Evolutionary conservation across 2,797 vertebrate genomes (phyloP), one percentile per base, ranked within the genome.

Genomic region (Phrynocephalus guinanensis): DNA sequence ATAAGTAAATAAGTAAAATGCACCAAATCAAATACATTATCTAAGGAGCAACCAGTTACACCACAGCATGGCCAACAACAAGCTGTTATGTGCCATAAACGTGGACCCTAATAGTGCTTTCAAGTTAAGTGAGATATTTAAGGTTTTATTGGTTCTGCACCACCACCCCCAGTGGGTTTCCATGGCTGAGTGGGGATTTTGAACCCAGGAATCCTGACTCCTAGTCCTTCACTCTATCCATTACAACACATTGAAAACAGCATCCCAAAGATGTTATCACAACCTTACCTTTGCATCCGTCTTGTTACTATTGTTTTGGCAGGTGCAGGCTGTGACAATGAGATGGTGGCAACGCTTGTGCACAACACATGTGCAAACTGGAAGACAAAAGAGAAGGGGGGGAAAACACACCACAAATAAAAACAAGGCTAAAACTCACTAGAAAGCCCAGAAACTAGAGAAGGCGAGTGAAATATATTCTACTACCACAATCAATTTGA

Each of bases 291-390:
- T 96, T 87, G 98, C 97, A 97, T 98, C 97, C 3, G 96, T 97
- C 93, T 97, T 98, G 83, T 94, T 92, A 0, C 95, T 86, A 91
- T 98, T 99, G 96, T 98, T 99, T 97, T 98, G 98, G 94, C 97
- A 98, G 10, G 98, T 98, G 95, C 99, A 99, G 87, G 97, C 97
- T 2, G 98, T 99, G 82, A 99, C 98, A 48, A 99, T 98, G 1
- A 97, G 97, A 94, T 99, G 97, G 92, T 99, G 99, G 96, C 99
- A 99, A 93, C 98, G 98, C 90, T 99, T 99, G 95, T 99, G 99
- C 91, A 99, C 98, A 28, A 99, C 98, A 90, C 99, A 99, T 81
- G 98, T 98, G 92, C 99, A 99, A 84, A 99, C 99, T 99, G 91
- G 94, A 92, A 95, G 95, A 95, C 71, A 87, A 92, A 93, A 96